phyloP scores from a whole-genome alignment of 2,888 invertebrate genomes.

The Eilema depressum region DNA sequence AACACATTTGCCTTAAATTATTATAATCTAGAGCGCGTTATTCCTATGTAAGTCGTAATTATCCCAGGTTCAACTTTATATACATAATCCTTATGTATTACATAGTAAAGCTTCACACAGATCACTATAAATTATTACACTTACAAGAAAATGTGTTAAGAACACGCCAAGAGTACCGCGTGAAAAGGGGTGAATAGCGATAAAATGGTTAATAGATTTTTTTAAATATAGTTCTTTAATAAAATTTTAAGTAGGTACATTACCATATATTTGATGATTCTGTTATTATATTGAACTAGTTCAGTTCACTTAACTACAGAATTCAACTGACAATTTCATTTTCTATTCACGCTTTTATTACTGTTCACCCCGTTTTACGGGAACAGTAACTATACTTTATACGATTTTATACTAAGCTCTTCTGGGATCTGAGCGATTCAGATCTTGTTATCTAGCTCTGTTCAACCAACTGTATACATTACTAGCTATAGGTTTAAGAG shows the following conservation, averaged over 20 bases:
- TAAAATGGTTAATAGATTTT: no score
- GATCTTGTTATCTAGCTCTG: conserved; percentile 10
- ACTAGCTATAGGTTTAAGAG: neutral
- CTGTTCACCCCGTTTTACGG: no score
- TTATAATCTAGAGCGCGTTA: conserved; percentile 66
- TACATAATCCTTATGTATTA: conserved; percentile 77
- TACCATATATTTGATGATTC: no score
- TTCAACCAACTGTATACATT: neutral
- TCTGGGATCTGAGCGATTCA: conserved; percentile 5
- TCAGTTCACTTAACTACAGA: no score
- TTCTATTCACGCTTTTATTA: no score
- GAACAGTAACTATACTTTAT: conserved; percentile 29
- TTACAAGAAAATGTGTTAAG: conserved; percentile 46
- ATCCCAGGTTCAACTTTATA: conserved; percentile 82
- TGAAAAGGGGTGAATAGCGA: no score
- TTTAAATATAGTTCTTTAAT: no score
- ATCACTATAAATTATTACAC: conserved; percentile 64
- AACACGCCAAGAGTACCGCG: conserved; percentile 25
- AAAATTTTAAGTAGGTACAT: no score
- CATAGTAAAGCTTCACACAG: conserved; percentile 78
- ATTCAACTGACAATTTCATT: no score
- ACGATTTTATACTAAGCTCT: conserved; percentile 27
- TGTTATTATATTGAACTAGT: no score
- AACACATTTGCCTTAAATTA: conserved; percentile 45
- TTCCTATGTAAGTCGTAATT: conserved; percentile 85